Evolutionary conservation across 1,140 invertebrate genomes (phyloP).

Genomic region (Anastrepha obliqua): DNA sequence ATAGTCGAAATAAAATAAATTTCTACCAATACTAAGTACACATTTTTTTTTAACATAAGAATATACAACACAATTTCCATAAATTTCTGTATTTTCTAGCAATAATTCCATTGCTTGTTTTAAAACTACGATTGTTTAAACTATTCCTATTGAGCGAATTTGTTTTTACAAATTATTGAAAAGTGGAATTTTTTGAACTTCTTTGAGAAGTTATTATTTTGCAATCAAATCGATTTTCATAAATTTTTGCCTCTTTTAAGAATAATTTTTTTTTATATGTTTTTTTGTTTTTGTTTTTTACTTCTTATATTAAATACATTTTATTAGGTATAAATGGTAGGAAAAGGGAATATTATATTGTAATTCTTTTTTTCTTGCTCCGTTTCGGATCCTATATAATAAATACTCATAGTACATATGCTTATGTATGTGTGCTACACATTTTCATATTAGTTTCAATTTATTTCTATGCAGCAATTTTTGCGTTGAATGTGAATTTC

Average conservation of each 20-base stretch:
- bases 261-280: neutral
- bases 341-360: slow-evolving; percentile 16
- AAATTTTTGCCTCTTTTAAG: neutral
- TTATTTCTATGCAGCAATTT: neutral
- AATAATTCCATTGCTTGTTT: slow-evolving; percentile 24
- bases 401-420: slow-evolving; percentile 3
- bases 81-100: slow-evolving; percentile 34
- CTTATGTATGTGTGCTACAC: neutral
- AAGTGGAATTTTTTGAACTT: slow-evolving; percentile 61
- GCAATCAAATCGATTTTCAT: neutral
- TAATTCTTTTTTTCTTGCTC: neutral
- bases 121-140: neutral
- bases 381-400: slow-evolving; percentile 11
- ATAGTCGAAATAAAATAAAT: neutral
- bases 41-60: neutral
- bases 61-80: slow-evolving; percentile 30
- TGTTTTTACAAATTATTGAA: slow-evolving; percentile 70
- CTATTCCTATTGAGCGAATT: slow-evolving; percentile 66
- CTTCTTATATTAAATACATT: neutral
- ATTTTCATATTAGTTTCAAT: neutral
- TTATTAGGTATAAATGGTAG: slow-evolving; percentile 41
- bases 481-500: neutral
- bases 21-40: neutral
- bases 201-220: slow-evolving; percentile 66
- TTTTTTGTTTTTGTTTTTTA: neutral